phyloP scores from a whole-genome alignment of 2,888 invertebrate species.

The Conomelus anceps region DNA sequence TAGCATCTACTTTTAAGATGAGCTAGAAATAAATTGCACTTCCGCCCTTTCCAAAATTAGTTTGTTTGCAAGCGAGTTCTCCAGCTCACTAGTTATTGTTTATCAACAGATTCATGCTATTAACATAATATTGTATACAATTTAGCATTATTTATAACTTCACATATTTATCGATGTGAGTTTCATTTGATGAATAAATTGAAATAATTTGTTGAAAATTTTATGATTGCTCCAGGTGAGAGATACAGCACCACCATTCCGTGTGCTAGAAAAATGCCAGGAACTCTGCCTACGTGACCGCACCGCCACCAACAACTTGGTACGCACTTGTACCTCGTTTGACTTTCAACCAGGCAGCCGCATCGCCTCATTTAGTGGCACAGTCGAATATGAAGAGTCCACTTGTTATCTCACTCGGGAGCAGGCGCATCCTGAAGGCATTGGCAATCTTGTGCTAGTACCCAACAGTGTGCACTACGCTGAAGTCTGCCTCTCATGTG shows the following conservation, averaged over 20 bases:
- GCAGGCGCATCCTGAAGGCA: slow-evolving; percentile 80
- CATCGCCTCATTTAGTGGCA: slow-evolving; percentile 72
- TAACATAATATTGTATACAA: no score
- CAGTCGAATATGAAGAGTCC: slow-evolving; percentile 80
- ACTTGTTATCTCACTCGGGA: slow-evolving; percentile 80
- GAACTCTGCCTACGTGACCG: slow-evolving; percentile 77
- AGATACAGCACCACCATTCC: slow-evolving; percentile 77
- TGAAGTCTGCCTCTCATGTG: slow-evolving; percentile 82
- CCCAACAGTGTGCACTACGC: slow-evolving; percentile 86
- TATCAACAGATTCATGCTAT: no score
- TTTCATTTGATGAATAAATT: no score
- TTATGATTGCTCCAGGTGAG: slow-evolving; percentile 50
- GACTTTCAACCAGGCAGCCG: slow-evolving; percentile 86
- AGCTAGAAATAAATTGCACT: no score
- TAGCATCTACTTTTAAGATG: no score
- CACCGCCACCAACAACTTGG: slow-evolving; percentile 67
- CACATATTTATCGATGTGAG: no score
- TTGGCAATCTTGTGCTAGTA: slow-evolving; percentile 79
- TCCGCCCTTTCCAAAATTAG: no score
- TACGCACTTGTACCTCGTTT: slow-evolving; percentile 78
- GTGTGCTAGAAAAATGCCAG: slow-evolving; percentile 83
- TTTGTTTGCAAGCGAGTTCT: no score
- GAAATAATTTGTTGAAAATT: no score
- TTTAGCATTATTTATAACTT: no score
- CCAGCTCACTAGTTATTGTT: no score